Conservation (phyloP, 1,140 invertebrate genomes). For the Nebria ingens region DNA sequence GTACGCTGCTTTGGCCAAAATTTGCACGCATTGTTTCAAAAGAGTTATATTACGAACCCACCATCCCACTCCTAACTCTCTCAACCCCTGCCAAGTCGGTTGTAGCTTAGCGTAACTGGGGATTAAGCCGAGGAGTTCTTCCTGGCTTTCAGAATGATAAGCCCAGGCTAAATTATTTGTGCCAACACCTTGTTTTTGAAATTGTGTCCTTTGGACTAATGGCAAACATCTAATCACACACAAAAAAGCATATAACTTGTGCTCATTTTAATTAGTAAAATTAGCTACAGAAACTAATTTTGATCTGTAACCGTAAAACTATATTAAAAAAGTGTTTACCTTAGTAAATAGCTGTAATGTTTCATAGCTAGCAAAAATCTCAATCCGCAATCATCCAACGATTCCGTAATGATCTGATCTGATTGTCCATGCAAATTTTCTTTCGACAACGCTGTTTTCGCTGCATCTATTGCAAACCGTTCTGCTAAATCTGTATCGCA, state of each 20-base stretch:
- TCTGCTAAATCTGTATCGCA: conserved; percentile 81
- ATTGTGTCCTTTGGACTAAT: conserved; percentile 69
- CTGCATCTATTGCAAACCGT: conserved; percentile 67
- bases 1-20: conserved; percentile 86
- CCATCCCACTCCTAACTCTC: conserved; percentile 92
- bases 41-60: conserved; percentile 86
- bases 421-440: conserved; percentile 55
- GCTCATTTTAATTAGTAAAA: not conserved
- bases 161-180: conserved; percentile 96
- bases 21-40: conserved; percentile 80
- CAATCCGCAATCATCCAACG: conserved; percentile 94
- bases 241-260: not conserved
- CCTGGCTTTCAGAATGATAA: conserved; percentile 96
- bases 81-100: conserved; percentile 83
- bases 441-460: conserved; percentile 57
- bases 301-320: not conserved
- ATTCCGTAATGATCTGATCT: conserved; percentile 59
- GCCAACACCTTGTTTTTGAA: conserved; percentile 83
- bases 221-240: conserved; percentile 73
- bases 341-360: conserved; percentile 90
- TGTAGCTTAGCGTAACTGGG: conserved; percentile 77
- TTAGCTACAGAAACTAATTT: not conserved
- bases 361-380: conserved; percentile 95
- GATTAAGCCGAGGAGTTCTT: conserved; percentile 78
- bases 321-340: conserved; percentile 24